Base-by-base conservation (phyloP, 1,140 invertebrate genomes). In the Pseudoatta argentina region DNA sequence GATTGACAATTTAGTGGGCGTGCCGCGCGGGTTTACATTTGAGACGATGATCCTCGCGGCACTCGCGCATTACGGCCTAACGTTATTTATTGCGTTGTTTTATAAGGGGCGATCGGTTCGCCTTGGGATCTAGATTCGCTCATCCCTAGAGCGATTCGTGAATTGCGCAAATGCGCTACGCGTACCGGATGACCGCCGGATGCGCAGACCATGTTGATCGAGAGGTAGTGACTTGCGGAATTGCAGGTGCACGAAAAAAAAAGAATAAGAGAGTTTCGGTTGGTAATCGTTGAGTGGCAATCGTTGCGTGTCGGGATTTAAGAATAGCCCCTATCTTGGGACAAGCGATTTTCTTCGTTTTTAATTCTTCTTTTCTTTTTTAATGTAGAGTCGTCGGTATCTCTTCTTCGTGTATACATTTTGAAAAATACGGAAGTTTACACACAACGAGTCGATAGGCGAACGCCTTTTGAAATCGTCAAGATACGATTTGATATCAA, bases 121-220 rank as follows among this genome's bases (percentile, higher is more conserved):
- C 89, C 89, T 90, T 91, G 89, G 90, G 71, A 91, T 90, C 89
- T 91, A 91, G 82, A 71, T 61, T 83, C 71, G 88, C 71, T 78
- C 72, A 44, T 67, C 77, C 59, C 34, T 55, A 53, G 77, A 69
- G 69, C 67, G 67, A 61, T 61, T 73, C 77, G 67, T 59, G 87
- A 82, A 82, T 72, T 51, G 76, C 57, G 72, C 82, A 59, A 86
- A 73, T 55, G 66, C 48, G 67, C 21, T 27, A 53, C 55, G 85
- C 57, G 66, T 59, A 75, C 66, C 27, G 27, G 59, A 57, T 82
- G 14, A 21, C 73, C 61, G 82, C 82, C 63, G 85, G 39, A 34
- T 16, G 34, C 53, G 10, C 53, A 27, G 39, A 61, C n/a, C 21
- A 7, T 27, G 27, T 67, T 34, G 55, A 82, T 82, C 79, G 21